phyloP scores from a whole-genome alignment of 2,888 invertebrate genomes.

The Pachymerium ferrugineum region DNA sequence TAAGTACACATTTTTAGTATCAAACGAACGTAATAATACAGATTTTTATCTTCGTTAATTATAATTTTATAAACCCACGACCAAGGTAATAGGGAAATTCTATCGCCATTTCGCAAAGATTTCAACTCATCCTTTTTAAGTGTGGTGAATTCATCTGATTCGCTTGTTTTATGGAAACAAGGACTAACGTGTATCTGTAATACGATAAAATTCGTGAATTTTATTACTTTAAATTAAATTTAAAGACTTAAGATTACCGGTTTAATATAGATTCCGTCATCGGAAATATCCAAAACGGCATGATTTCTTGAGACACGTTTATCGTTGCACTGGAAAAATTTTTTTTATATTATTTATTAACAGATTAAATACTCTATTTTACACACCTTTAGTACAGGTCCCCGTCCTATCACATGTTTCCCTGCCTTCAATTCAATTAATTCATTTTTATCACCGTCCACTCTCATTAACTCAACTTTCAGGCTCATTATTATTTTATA shows the following conservation, averaged over 20 bases:
- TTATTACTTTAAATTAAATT: too few relatives aligned
- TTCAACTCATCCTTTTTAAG: neutral
- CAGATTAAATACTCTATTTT: too few relatives aligned
- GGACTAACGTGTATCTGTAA: neutral
- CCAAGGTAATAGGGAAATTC: neutral
- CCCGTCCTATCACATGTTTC: neutral
- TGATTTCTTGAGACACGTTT: neutral
- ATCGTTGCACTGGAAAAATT: neutral
- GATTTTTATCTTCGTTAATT: neutral
- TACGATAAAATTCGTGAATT: neutral
- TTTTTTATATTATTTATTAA: too few relatives aligned
- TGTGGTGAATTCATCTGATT: neutral
- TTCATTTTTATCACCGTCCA: neutral
- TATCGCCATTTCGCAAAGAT: neutral
- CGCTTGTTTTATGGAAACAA: neutral
- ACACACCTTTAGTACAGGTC: neutral
- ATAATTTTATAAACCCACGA: neutral
- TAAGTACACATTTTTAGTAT: neutral
- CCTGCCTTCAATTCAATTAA: neutral
- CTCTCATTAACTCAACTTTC: slow-evolving; percentile 1
- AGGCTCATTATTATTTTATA: too few relatives aligned
- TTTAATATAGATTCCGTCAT: too few relatives aligned
- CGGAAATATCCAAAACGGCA: neutral
- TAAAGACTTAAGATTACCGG: too few relatives aligned
- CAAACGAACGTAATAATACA: too few relatives aligned